phyloP scores from a whole-genome alignment of 1,140 invertebrate species.

The Drosophila paulistorum region DNA sequence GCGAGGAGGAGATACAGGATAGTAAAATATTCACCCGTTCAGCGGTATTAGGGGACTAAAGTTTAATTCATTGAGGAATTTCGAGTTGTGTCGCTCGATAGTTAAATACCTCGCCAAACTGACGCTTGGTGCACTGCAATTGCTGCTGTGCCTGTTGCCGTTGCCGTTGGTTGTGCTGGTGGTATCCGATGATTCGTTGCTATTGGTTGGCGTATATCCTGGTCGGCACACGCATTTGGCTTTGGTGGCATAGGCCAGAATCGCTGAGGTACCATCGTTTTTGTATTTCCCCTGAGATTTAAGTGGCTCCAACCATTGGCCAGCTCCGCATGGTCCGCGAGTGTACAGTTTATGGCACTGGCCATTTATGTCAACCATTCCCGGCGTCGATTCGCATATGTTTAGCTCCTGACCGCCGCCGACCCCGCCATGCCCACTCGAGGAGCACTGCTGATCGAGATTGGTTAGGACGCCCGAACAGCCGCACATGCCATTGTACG shows the following conservation, averaged over 20 bases:
- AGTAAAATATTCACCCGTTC: constrained; percentile 13
- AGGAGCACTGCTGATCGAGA: constrained; percentile 76
- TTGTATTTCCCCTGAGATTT: constrained; percentile 58
- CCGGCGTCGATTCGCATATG: constrained; percentile 85
- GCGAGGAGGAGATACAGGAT: constrained; percentile 24
- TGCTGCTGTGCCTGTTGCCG: constrained; percentile 33
- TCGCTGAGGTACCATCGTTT: constrained; percentile 50
- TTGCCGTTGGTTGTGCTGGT: constrained; percentile 17
- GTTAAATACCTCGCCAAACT: constrained; percentile 85
- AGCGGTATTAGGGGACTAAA: constrained; percentile 25
- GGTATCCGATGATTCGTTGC: constrained; percentile 29
- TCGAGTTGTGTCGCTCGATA: constrained; percentile 78
- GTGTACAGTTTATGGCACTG: constrained; percentile 89
- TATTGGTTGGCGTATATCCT: constrained; percentile 84
- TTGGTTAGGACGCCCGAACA: constrained; percentile 84
- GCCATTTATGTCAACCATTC: constrained; percentile 86
- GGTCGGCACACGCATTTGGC: constrained; percentile 89
- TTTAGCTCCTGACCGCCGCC: constrained; percentile 75
- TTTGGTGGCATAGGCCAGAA: constrained; percentile 59
- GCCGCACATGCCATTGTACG: constrained; percentile 91
- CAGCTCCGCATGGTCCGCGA: constrained; percentile 88
- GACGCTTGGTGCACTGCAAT: constrained; percentile 84
- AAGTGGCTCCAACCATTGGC: constrained; percentile 88
- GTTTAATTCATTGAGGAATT: constrained; percentile 63
- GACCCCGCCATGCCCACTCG: constrained; percentile 27